Evolutionary conservation across 2,113 vertebrate species (phyloP), one percentile per base, ranked within the genome.

Genomic region (Etheostoma spectabile): DNA sequence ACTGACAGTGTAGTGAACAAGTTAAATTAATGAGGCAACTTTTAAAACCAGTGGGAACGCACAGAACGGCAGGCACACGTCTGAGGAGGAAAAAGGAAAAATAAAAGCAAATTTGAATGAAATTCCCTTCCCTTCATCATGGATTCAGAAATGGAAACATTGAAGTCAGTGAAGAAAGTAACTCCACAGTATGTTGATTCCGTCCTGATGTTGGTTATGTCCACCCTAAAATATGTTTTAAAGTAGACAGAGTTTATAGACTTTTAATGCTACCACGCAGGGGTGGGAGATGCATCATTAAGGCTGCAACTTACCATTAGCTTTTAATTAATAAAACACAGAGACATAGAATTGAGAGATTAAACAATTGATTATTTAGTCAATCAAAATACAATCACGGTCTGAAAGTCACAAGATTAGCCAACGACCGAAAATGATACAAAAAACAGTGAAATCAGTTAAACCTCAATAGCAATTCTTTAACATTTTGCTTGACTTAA

Each of bases 11-110:
- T 14, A 4, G 7, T 15, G 53, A 77, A 65, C 57, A 70, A 77
- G 38, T 73, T 59, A 45, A 65, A 82, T 64, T 71, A 83, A 83
- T 81, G 84, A 88, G 35, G 64, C 16, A 14, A 42, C 75, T 48
- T 19, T 14, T 45, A 16, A 51, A 74, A 53, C 77, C 30, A 64
- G 22, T 33, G 18, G 59, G 45, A 55, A 61, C 55, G 48, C 61
- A 33, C 24, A 16, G 51, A 70, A 42, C 27, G n/a, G 13, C 27
- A 52, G 21, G 24, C 35, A 77, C 8, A 35, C 6, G 7, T 30
- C 22, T 27, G 21, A 6, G 19, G 33, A 49, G 30, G 27, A 68
- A 24, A 27, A 27, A 24, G 8, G 10, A 13, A 51, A 56, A 22
- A 61, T 64, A 45, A 49, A 63, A 63, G 33, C 4, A 30, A 56